These are phyloP conservation scores for Butorides virescens DNA, from an alignment of 2,113 vertebrate species.

Conservation along the genomic window DNA sequence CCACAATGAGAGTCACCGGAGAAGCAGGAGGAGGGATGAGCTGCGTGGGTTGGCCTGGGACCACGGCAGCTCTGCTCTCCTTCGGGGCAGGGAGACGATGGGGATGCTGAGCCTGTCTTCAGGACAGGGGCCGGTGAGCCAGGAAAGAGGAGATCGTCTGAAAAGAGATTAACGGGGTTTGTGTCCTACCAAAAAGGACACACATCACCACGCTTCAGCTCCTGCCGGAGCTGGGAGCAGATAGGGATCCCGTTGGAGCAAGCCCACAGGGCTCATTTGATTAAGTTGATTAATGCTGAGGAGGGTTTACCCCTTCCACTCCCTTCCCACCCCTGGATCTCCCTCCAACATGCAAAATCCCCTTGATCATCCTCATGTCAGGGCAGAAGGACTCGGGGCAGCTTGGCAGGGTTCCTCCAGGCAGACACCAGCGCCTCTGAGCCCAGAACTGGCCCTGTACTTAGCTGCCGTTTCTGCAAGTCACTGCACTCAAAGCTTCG, in stretches of 20 bases:
- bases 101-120: background rate
- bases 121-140: background rate
- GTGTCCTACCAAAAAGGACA: background rate
- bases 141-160: background rate
- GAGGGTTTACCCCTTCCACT: background rate
- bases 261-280: background rate
- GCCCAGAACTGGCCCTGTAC: background rate
- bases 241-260: background rate
- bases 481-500: constrained; percentile 43
- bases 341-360: background rate
- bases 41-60: background rate
- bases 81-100: background rate
- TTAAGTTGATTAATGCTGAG: background rate
- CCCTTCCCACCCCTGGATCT: background rate
- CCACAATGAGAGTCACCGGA: background rate
- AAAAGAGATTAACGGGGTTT: background rate
- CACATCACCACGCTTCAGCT: background rate
- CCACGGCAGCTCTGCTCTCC: background rate
- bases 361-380: background rate
- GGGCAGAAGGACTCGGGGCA: background rate
- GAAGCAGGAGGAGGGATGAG: background rate
- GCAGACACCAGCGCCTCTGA: background rate
- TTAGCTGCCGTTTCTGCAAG: constrained; percentile 43
- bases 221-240: background rate
- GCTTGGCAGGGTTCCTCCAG: background rate